These are phyloP conservation scores for Anguilla anguilla DNA, from an alignment of 2,797 vertebrate genomes.

Conservation along the genomic window DNA sequence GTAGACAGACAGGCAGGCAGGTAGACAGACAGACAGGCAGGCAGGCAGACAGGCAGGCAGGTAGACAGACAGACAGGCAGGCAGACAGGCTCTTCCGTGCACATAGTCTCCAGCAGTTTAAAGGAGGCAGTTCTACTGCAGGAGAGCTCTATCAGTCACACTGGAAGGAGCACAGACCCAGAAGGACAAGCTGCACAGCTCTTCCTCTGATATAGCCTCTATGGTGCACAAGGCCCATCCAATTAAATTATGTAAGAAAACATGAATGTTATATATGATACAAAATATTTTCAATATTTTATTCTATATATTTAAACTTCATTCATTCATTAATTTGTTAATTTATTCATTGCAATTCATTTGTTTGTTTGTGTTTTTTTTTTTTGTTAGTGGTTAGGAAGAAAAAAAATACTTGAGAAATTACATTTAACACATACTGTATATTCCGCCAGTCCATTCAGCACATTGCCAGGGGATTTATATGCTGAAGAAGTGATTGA, in stretches of 20 bases:
- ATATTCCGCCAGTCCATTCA: neutral
- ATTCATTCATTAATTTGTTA: neutral
- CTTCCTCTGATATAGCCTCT: neutral
- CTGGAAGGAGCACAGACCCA: slow-evolving; percentile 42
- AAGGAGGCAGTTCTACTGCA: slow-evolving; percentile 40
- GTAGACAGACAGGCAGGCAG: no score
- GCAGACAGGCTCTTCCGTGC: slow-evolving; percentile 35
- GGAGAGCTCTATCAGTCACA: slow-evolving; percentile 47
- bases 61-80: no score
- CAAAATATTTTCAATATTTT: neutral
- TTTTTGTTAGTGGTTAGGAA: neutral
- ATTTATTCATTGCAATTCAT: neutral
- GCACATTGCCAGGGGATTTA: neutral
- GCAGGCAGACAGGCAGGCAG: no score
- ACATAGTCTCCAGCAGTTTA: slow-evolving; percentile 54
- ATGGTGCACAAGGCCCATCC: neutral
- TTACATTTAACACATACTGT: neutral
- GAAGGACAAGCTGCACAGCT: slow-evolving; percentile 41
- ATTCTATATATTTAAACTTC: neutral
- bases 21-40: no score
- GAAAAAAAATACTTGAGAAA: neutral
- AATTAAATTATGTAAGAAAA: neutral
- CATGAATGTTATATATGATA: neutral
- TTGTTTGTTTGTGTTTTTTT: neutral
- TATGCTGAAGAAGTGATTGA: neutral